These are phyloP conservation scores for Naja naja DNA, from an alignment of 2,113 vertebrate genomes.

Conservation along the genomic window DNA sequence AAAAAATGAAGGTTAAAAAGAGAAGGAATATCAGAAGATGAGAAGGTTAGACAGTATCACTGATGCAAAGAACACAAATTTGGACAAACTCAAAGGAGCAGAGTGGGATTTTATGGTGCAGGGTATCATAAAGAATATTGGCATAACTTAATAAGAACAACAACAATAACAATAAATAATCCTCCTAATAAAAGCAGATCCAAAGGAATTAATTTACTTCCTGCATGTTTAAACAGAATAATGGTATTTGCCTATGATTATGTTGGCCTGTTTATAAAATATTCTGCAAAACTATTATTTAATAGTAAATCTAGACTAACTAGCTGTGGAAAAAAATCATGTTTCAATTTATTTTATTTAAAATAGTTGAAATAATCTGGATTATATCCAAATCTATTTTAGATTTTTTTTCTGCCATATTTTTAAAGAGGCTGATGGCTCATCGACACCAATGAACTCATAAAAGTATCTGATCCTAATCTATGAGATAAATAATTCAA, in stretches of 20 bases:
- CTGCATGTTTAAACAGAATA: background rate
- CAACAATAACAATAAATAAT: background rate
- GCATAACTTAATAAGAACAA: too few relatives aligned
- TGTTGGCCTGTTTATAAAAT: conserved; percentile 19
- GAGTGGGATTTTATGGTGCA: too few relatives aligned
- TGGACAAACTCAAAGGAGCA: too few relatives aligned
- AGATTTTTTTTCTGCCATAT: conserved; percentile 28
- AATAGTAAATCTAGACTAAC: conserved; percentile 20
- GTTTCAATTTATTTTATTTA: conserved; percentile 52
- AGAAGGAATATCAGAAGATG: too few relatives aligned
- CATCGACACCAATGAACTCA: too few relatives aligned
- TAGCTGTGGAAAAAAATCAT: background rate
- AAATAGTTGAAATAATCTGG: conserved; percentile 39
- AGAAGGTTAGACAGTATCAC: too few relatives aligned
- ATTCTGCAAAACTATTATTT: background rate
- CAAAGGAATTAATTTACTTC: conserved; percentile 1
- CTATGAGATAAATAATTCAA: too few relatives aligned
- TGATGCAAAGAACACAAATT: too few relatives aligned
- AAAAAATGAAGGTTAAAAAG: too few relatives aligned
- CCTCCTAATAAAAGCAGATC: background rate
- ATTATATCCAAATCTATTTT: conserved; percentile 50
- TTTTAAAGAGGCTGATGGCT: background rate
- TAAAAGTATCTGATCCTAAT: too few relatives aligned
- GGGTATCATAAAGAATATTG: too few relatives aligned
- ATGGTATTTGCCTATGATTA: background rate